Evolutionary conservation across 2,888 invertebrate genomes (phyloP), one percentile per base, ranked within the genome.

Genomic region (Bombylius major): DNA sequence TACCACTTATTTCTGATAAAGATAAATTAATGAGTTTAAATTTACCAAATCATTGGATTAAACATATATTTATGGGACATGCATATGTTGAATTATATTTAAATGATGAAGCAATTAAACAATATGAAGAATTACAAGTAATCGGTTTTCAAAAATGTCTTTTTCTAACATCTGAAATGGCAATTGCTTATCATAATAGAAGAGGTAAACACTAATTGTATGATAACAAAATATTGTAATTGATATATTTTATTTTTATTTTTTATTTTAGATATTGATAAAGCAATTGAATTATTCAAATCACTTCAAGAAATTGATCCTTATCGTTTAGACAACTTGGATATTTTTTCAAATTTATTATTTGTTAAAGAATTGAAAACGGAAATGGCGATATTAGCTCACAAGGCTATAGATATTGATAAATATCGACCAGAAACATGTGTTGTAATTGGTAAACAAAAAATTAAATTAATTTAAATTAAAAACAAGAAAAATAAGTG

Each of bases 361-460:
- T 99, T 95, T 70, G 89, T 98, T 12, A 90, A 91, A 75, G 95
- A 95, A 69, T 82, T 91, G 76, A 83, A 89, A 67, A 90, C 89
- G 62, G 93, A 96, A 71, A 78, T 99, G 62, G 92, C 96, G 4
- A 84, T 90, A 71, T 78, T 99, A 60, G 98, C 98, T 1, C 95
- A 98, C 68, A 86, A 86, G 66, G 92, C 94, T 49, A 89, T 90
- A 54, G 86, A 89, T 66, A 91, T 96, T 64, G 96, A 99, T 73
- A 97, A 97, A 75, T 99, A 96, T 70, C 79, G 92, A 63, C 91
- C 95, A 32, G 97, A 99, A 77, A 98, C 98, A 0, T 98, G 98
- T 72, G 96, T 94, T 76, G 92, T 98, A 61, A 90, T 99, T 69
- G 97, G 95, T 68, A 45, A 62, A 44, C 11, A 4, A 31, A 47